phyloP scores from a whole-genome alignment of 2,113 vertebrate genomes.

The Tympanuchus pallidicinctus region DNA sequence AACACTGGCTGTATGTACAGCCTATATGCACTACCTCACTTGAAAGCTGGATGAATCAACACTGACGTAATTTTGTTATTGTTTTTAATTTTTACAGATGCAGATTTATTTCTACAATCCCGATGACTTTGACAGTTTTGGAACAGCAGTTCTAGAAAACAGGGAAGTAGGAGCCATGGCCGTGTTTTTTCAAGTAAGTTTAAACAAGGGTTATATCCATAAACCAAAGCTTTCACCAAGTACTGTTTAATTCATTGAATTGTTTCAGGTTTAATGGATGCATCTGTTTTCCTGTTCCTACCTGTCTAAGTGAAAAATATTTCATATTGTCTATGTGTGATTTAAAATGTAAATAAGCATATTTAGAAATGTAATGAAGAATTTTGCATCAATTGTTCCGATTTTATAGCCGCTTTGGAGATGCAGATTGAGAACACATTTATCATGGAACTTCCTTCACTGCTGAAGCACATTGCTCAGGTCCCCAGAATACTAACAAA shows the following conservation, averaged over 20 bases:
- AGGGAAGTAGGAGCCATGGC: slow-evolving; percentile 92
- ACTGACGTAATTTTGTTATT: slow-evolving; percentile 43
- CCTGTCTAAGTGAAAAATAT: slow-evolving; percentile 83
- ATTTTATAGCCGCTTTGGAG: slow-evolving; percentile 81
- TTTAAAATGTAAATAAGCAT: slow-evolving; percentile 88
- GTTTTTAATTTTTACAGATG: slow-evolving; percentile 86
- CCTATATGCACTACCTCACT: neutral
- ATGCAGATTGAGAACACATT: slow-evolving; percentile 80
- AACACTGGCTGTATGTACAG: neutral
- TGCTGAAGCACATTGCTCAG: slow-evolving; percentile 59
- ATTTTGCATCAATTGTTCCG: slow-evolving; percentile 81
- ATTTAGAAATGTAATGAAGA: slow-evolving; percentile 82
- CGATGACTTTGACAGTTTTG: slow-evolving; percentile 95
- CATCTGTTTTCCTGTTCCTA: slow-evolving; percentile 82
- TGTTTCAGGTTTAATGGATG: slow-evolving; percentile 79
- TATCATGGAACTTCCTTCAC: slow-evolving; percentile 78
- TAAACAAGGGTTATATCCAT: slow-evolving; percentile 59
- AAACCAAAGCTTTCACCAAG: slow-evolving; percentile 56
- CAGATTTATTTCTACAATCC: slow-evolving; percentile 99
- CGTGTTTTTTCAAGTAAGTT: slow-evolving; percentile 94
- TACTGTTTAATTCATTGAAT: slow-evolving; percentile 71
- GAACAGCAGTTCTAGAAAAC: slow-evolving; percentile 90
- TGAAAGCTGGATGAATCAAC: slow-evolving; percentile 35
- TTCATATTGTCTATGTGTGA: slow-evolving; percentile 81
- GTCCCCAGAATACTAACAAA: slow-evolving; percentile 77